phyloP scores from a whole-genome alignment of 2,797 vertebrate genomes.

The Clarias laeviceps region DNA sequence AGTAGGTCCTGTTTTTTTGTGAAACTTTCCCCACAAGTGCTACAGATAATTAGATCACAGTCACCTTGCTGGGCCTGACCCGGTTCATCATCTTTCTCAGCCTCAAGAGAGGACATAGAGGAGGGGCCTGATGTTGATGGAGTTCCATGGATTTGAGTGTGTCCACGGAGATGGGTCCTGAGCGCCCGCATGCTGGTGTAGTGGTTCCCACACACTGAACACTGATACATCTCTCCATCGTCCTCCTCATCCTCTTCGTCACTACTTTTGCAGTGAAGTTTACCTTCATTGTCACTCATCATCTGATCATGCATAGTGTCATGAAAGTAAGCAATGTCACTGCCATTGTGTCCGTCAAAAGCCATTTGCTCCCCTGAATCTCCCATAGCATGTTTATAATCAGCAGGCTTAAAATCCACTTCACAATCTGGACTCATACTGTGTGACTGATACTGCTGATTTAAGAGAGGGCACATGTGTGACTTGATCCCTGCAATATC shows the following conservation, averaged over 20 bases:
- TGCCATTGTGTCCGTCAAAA: constrained; percentile 62
- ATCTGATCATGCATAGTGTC: constrained; percentile 58
- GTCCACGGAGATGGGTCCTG: constrained; percentile 82
- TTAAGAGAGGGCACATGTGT: constrained; percentile 72
- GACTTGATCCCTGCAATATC: constrained; percentile 79
- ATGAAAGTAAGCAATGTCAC: constrained; percentile 61
- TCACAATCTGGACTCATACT: constrained; percentile 57
- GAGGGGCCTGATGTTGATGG: constrained; percentile 70
- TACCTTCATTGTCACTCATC: constrained; percentile 50
- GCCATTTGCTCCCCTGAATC: constrained; percentile 57
- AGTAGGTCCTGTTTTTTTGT: constrained; percentile 79
- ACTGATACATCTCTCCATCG: constrained; percentile 83
- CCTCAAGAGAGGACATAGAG: constrained; percentile 69
- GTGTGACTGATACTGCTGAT: constrained; percentile 65
- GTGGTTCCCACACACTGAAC: constrained; percentile 88
- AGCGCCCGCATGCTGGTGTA: constrained; percentile 84
- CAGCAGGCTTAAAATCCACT: constrained; percentile 63
- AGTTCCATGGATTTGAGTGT: constrained; percentile 74
- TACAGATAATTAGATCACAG: constrained; percentile 81
- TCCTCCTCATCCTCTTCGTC: constrained; percentile 66
- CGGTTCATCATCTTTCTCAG: constrained; percentile 68
- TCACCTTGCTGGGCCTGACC: constrained; percentile 65
- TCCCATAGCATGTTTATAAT: constrained; percentile 54
- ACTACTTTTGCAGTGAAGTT: constrained; percentile 43
- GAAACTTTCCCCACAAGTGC: constrained; percentile 88